Evolutionary conservation across 1,140 invertebrate genomes (phyloP), one percentile per base, ranked within the genome.

Genomic region (Oreohelix idahoensis): DNA sequence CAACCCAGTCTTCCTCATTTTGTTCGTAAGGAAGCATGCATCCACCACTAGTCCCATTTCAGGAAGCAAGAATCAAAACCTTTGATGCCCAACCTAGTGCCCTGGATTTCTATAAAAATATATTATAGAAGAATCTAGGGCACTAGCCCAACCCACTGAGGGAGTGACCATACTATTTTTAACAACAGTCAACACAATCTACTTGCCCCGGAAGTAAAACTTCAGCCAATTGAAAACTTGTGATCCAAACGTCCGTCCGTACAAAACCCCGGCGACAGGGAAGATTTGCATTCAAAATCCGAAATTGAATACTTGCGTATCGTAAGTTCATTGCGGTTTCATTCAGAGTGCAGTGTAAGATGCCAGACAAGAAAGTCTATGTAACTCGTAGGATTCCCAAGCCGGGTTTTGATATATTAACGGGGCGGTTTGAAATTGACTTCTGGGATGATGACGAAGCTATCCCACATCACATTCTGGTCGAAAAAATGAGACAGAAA

Each of bases 381-480:
- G 87, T 92, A 17, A 92, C 92, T 4, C 85, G 91, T 26, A 83
- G 84, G 26, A 85, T 92, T n/a, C 92, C 90, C n/a, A 42, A 88
- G 32, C 79, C 88, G 0, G 92, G 91, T 11, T 45, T 90, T 15
- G 81, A 88, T 1, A 26, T 89, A n/a, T 78, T 90, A 84, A 75
- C 75, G 81, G 15, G 83, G 87, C 1, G 83, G 86, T 38, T 90
- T 87, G 66, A 83, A 87, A 32, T 75, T 92, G 35, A 86, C 79
- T 88, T 89, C 38, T 92, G 90, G 87, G 88, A 92, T 53, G 89
- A 87, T 42, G 89, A 89, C 51, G 90, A 91, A n/a, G 88, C 96
- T 36, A 95, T 97, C 74, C 95, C 96, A 26, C 93, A 95, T 76
- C 92, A 94, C 42, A 94, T 95, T 84, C 91, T 98, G 11, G 78